Percentiles rank a stretch among this genome's conserved stretches.
phyloP scores from a whole-genome alignment of 2,888 invertebrate genomes.

The Merodon equestris region DNA sequence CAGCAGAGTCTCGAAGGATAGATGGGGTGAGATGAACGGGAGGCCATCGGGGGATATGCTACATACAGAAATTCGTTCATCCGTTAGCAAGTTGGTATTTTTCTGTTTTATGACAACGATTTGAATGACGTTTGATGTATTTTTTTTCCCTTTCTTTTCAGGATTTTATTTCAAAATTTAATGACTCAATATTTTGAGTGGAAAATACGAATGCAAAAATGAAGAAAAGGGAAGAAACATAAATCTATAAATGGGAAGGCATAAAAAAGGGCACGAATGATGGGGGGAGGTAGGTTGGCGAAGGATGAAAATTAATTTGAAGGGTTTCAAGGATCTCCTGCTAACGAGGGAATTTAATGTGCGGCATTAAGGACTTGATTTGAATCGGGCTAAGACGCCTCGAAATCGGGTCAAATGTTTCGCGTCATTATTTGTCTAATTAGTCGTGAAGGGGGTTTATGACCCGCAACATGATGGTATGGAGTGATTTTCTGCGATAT shows the following conservation, averaged over 20 bases:
- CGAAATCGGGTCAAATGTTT: not conserved
- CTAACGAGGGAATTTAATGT: not conserved
- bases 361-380: not conserved
- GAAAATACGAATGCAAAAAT: slow-evolving; percentile 4
- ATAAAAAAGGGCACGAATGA: not conserved
- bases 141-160: slow-evolving; percentile 2
- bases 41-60: slow-evolving; percentile 22
- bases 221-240: not conserved
- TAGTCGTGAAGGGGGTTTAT: no score
- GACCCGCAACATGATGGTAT: no score
- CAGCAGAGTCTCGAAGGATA: slow-evolving; percentile 4
- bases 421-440: not conserved
- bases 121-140: slow-evolving; percentile 47
- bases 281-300: not conserved
- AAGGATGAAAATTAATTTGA: slow-evolving; percentile 22
- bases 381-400: not conserved
- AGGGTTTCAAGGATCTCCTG: slow-evolving; percentile 3
- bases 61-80: slow-evolving; percentile 13
- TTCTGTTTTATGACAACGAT: slow-evolving; percentile 52
- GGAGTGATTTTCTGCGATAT: no score
- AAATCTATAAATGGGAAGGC: not conserved
- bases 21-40: slow-evolving; percentile 33
- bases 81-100: slow-evolving; percentile 26
- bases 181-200: slow-evolving; percentile 42
- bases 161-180: slow-evolving; percentile 40